Conservation (phyloP, 2,113 vertebrate genomes). For the Paramisgurnus dabryanus region DNA sequence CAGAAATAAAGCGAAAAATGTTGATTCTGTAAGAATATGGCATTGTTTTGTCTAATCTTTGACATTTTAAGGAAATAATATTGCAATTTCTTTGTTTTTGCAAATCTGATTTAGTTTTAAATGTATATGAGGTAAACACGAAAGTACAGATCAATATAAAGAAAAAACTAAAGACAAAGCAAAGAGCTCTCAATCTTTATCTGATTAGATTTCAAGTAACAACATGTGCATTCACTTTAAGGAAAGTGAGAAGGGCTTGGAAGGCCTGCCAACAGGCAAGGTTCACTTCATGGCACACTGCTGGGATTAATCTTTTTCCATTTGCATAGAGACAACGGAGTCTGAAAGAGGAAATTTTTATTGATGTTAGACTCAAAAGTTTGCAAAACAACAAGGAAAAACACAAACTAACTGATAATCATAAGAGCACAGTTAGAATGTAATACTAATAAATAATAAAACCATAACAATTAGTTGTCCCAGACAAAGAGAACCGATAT, state of each 20-base stretch:
- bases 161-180: slow-evolving; percentile 62
- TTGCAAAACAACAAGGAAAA: slow-evolving; percentile 64
- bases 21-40: neutral
- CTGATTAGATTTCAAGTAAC: slow-evolving; percentile 73
- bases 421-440: slow-evolving; percentile 22
- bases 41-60: neutral
- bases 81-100: neutral
- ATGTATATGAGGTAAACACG: slow-evolving; percentile 39
- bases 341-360: slow-evolving; percentile 79
- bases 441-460: slow-evolving; percentile 35
- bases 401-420: slow-evolving; percentile 26
- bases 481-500: slow-evolving; percentile 15
- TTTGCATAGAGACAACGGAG: slow-evolving; percentile 52
- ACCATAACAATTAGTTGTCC: neutral
- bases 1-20: neutral
- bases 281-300: slow-evolving; percentile 15
- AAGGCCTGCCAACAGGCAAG: slow-evolving; percentile 23
- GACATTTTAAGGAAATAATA: slow-evolving; percentile 32
- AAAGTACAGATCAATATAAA: slow-evolving; percentile 64
- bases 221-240: slow-evolving; percentile 68
- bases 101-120: slow-evolving; percentile 48
- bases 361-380: slow-evolving; percentile 68
- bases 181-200: slow-evolving; percentile 69
- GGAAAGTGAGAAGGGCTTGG: slow-evolving; percentile 33
- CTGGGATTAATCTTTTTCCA: slow-evolving; percentile 14